These are phyloP conservation scores for Calonectris borealis DNA, from an alignment of 2,113 vertebrate species.

Conservation along the genomic window DNA sequence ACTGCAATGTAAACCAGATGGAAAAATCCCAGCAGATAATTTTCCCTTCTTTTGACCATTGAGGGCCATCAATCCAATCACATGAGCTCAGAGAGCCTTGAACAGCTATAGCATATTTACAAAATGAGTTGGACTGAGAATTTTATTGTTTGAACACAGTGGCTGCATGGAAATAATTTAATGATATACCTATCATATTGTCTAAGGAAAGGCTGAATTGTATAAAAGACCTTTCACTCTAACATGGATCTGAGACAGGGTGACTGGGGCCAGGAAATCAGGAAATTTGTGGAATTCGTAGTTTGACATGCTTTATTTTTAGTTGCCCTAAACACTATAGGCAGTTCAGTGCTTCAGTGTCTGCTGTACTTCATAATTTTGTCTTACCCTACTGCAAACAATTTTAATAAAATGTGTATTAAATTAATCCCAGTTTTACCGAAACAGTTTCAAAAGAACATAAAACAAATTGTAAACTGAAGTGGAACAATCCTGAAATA, in stretches of 20 bases:
- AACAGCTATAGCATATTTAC: constrained; percentile 27
- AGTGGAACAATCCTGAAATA: constrained; percentile 13
- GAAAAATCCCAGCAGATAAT: constrained; percentile 39
- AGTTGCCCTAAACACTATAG: neutral
- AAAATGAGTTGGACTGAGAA: neutral
- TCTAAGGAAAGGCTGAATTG: neutral
- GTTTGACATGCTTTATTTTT: neutral
- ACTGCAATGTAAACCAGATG: constrained; percentile 57
- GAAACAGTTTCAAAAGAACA: neutral
- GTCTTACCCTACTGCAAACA: neutral
- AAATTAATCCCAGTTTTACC: constrained; percentile 31
- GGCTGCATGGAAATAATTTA: constrained; percentile 9
- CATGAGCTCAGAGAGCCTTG: constrained; percentile 22
- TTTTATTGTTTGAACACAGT: constrained; percentile 15
- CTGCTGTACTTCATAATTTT: neutral
- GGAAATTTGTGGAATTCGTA: neutral
- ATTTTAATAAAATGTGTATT: constrained; percentile 14
- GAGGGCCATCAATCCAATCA: constrained; percentile 18
- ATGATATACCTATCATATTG: neutral
- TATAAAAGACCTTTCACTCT: constrained; percentile 6
- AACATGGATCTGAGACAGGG: neutral
- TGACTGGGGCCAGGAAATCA: neutral
- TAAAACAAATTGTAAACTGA: constrained; percentile 37
- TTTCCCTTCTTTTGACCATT: constrained; percentile 31
- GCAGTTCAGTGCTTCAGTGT: neutral